phyloP scores from a whole-genome alignment of 2,113 vertebrate genomes.

The Odontesthes bonariensis region DNA sequence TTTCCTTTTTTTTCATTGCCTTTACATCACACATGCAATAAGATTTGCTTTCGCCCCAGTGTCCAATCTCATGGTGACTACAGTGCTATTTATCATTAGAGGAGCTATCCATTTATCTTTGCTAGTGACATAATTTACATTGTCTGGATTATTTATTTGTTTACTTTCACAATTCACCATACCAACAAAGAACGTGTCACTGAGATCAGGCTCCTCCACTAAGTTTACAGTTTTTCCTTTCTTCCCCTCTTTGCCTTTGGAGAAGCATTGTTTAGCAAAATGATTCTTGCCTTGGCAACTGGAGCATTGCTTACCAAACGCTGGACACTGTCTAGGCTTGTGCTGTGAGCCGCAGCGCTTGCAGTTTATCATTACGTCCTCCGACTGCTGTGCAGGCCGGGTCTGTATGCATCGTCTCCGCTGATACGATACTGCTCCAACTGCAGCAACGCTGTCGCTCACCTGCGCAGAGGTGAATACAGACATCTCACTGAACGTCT shows the following conservation, averaged over 20 bases:
- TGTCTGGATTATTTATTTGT: background rate
- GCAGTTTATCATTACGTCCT: background rate
- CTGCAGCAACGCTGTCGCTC: too few species aligned
- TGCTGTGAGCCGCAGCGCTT: background rate
- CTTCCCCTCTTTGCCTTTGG: background rate
- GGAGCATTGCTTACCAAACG: background rate
- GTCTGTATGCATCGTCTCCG: background rate
- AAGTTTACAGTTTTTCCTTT: background rate
- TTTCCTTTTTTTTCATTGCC: background rate
- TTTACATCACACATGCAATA: background rate
- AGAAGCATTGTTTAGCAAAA: conserved; percentile 3
- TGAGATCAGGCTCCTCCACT: background rate
- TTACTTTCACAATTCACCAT: background rate
- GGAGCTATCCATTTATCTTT: background rate
- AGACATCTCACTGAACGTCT: background rate
- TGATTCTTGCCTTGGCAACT: background rate
- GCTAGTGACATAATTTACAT: background rate
- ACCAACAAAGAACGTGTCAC: conserved; percentile 1
- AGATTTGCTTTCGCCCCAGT: background rate
- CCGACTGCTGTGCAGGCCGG: background rate
- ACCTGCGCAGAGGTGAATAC: accelerated
- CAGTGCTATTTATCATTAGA: background rate
- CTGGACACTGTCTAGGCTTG: background rate
- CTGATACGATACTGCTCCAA: background rate
- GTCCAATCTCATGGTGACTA: background rate